Base-by-base conservation (phyloP, 2,113 vertebrate species). In the Meleagris gallopavo region DNA sequence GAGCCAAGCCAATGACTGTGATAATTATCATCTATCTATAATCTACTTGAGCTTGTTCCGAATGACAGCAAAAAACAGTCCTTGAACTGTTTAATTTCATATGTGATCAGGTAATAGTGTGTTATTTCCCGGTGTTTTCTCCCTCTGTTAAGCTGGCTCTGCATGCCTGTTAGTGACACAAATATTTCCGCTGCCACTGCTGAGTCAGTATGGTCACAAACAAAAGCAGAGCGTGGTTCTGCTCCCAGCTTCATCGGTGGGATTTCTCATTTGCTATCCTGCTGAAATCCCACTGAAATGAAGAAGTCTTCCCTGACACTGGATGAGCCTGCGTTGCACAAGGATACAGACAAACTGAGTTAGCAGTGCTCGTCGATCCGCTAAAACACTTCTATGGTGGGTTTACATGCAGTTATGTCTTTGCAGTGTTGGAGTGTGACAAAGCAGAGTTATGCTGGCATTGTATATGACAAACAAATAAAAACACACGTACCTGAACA, bases 301-400 rank as follows among this genome's bases (percentile, higher is more conserved):
- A 72, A 13, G 13, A 60, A 65, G 2, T 34, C 22, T 57, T 55
- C 29, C 61, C 50, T 0, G 9, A 25, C 27, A 11, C 29, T 20
- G 24, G 25, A 40, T 5, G 72, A 71, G 3, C 18, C 29, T 0
- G 0, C 9, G 50, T 2, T 30, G 57, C 14, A 14, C 50, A n/a
- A 52, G 19, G 30, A 76, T 10, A n/a, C 0, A 0, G 57, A 19
- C 40, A 43, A 46, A 13, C 6, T 12, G 18, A 14, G 20, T 40
- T 3, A 20, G 13, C 16, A 81, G 48, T 17, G 41, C 18, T 9
- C 4, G 9, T 36, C 32, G 1, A 13, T 7, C 32, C 19, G 4
- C 24, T 12, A 52, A 50, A 40, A 24, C 16, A 29, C 12, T 17
- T 11, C 16, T 6, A 15, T 10, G 27, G 20, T 6, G 40, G 83